phyloP scores from a whole-genome alignment of 2,888 invertebrate genomes.

The Euzophera pinguis region DNA sequence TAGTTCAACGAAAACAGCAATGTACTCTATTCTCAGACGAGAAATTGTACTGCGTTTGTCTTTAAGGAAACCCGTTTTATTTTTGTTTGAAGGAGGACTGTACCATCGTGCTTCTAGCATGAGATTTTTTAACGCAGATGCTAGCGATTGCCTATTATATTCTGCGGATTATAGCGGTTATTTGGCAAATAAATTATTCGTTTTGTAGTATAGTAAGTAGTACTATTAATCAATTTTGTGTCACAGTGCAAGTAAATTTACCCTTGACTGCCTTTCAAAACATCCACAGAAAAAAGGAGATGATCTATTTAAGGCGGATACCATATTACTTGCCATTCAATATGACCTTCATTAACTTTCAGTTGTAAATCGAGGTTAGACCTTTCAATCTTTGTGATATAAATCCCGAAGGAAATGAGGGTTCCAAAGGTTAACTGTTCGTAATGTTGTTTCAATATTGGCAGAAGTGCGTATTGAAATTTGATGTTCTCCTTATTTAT shows the following conservation, averaged over 20 bases:
- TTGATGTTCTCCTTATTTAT: neutral
- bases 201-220: too few relatives aligned
- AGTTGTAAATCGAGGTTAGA: neutral
- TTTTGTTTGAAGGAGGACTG: too few relatives aligned
- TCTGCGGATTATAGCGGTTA: too few relatives aligned
- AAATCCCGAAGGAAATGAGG: slow-evolving; percentile 4
- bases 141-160: too few relatives aligned
- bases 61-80: neutral
- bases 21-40: neutral
- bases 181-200: too few relatives aligned
- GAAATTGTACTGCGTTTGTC: neutral
- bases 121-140: too few relatives aligned
- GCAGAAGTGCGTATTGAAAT: neutral
- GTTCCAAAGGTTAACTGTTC: slow-evolving; percentile 2
- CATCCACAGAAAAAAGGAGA: too few relatives aligned
- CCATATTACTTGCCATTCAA: neutral
- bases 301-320: too few relatives aligned
- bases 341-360: neutral
- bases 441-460: neutral
- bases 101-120: too few relatives aligned
- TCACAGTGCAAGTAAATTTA: too few relatives aligned
- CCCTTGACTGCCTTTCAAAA: too few relatives aligned
- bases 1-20: neutral
- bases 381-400: neutral
- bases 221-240: too few relatives aligned